These are phyloP conservation scores for Clostera curtula DNA, from an alignment of 2,888 invertebrate genomes.

Conservation along the genomic window DNA sequence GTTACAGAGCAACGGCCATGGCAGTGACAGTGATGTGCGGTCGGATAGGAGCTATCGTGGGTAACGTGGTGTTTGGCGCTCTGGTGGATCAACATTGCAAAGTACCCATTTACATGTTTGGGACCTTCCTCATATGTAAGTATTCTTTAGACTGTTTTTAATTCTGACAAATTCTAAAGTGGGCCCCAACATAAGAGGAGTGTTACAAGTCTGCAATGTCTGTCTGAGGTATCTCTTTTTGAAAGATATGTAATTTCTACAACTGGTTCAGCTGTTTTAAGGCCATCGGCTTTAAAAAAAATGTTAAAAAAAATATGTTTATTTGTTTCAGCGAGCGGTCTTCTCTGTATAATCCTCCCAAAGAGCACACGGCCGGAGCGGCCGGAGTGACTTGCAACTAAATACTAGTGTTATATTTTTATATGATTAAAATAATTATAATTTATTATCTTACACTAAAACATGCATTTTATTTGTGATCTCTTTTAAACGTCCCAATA, in stretches of 20 bases:
- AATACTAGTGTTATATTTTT: constrained; percentile 40
- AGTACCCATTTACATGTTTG: constrained; percentile 76
- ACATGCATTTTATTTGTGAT: constrained; percentile 4
- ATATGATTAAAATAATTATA: constrained; percentile 47
- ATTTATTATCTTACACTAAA: constrained; percentile 29
- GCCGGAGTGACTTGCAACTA: constrained; percentile 32
- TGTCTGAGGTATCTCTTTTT: too few species aligned
- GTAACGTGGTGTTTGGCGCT: constrained; percentile 74
- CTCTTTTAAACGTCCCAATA: too few species aligned
- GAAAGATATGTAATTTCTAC: too few species aligned
- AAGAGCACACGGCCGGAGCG: constrained; percentile 68
- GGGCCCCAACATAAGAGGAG: too few species aligned
- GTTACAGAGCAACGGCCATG: constrained; percentile 72
- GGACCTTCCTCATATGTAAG: constrained; percentile 72
- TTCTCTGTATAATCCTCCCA: constrained; percentile 70
- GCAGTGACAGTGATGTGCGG: constrained; percentile 76
- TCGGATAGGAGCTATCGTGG: constrained; percentile 74
- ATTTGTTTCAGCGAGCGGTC: constrained; percentile 69
- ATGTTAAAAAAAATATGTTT: constrained; percentile 7
- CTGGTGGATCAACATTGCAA: constrained; percentile 73
- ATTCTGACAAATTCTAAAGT: too few species aligned
- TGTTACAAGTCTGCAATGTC: too few species aligned
- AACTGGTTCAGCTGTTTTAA: too few species aligned
- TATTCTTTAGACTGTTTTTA: constrained; percentile 10
- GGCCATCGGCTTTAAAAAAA: too few species aligned